Evolutionary conservation across 2,797 vertebrate species (phyloP).

Genomic region (Dipus sagitta): DNA sequence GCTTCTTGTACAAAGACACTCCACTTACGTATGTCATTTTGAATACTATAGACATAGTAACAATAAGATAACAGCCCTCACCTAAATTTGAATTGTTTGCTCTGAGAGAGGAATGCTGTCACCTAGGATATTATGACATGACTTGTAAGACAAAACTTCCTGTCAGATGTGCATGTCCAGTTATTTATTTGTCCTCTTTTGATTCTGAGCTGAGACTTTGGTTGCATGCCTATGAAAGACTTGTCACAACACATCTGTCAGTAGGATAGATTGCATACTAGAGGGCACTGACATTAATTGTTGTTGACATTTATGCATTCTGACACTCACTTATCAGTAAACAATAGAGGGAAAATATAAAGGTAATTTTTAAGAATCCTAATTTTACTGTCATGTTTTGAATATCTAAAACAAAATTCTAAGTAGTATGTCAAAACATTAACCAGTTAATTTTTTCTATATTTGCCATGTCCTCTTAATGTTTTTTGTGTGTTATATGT

Average conservation of each 20-base stretch:
- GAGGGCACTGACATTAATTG: neutral
- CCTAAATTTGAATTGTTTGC: neutral
- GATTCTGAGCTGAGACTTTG: neutral
- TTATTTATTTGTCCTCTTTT: fast-evolving
- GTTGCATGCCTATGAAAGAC: fast-evolving
- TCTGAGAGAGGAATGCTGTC: neutral
- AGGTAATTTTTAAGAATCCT: neutral
- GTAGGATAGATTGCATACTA: fast-evolving
- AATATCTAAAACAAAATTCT: neutral
- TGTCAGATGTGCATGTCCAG: fast-evolving
- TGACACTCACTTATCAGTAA: fast-evolving
- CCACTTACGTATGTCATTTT: fast-evolving
- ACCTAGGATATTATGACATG: neutral
- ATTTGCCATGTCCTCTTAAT: neutral
- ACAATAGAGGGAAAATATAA: fast-evolving
- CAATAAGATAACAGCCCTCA: fast-evolving
- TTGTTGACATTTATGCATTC: fast-evolving
- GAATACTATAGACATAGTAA: fast-evolving
- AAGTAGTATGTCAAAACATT: fast-evolving
- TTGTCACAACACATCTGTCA: neutral
- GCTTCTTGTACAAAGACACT: fast-evolving
- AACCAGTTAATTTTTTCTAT: neutral
- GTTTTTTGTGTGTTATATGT: too few relatives aligned
- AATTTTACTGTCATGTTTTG: neutral
- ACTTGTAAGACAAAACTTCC: fast-evolving